A percentile compares a stretch with the other conserved stretches of the same genome.
These are phyloP conservation scores for Mastigias papua DNA, from an alignment of 30 jellyfish, hydroid and myxozoan species.

Conservation along the genomic window DNA sequence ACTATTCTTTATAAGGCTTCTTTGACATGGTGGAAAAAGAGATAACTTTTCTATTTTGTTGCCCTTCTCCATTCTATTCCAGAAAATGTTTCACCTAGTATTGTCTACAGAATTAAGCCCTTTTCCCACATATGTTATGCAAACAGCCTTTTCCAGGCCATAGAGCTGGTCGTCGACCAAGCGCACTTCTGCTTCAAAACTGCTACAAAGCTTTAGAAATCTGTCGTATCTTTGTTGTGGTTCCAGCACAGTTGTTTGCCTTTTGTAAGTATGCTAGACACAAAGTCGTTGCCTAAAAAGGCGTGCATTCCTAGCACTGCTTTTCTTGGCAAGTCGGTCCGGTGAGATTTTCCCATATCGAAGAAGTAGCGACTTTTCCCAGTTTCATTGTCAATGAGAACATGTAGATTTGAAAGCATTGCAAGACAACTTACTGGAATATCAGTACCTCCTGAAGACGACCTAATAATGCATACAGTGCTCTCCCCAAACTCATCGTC, in stretches of 20 bases:
- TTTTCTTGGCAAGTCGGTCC: constrained; percentile 30
- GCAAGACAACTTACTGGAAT: constrained; percentile 46
- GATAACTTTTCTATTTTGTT: constrained; percentile 38
- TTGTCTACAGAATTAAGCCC: constrained; percentile 50
- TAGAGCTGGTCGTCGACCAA: constrained; percentile 30
- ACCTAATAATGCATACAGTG: constrained; percentile 31
- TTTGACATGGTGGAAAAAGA: constrained; percentile 65
- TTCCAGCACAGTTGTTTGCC: constrained; percentile 75
- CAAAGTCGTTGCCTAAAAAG: constrained; percentile 61
- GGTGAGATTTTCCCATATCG: constrained; percentile 37
- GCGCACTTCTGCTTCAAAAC: constrained; percentile 49
- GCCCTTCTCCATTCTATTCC: constrained; percentile 50
- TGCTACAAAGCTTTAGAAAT: constrained; percentile 50
- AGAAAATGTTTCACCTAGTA: constrained; percentile 38
- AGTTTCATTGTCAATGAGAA: constrained; percentile 41
- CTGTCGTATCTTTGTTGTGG: constrained; percentile 32
- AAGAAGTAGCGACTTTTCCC: constrained; percentile 35
- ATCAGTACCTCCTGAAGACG: constrained; percentile 55
- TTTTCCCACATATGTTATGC: background rate
- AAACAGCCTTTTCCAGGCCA: constrained; percentile 9
- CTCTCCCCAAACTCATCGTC: constrained; percentile 36
- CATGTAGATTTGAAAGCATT: constrained; percentile 31
- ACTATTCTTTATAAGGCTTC: constrained; percentile 59
- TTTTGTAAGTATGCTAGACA: constrained; percentile 66
- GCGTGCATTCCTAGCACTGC: constrained; percentile 57